phyloP scores from a whole-genome alignment of 2,797 vertebrate genomes.

The Pipistrellus pipistrellus region DNA sequence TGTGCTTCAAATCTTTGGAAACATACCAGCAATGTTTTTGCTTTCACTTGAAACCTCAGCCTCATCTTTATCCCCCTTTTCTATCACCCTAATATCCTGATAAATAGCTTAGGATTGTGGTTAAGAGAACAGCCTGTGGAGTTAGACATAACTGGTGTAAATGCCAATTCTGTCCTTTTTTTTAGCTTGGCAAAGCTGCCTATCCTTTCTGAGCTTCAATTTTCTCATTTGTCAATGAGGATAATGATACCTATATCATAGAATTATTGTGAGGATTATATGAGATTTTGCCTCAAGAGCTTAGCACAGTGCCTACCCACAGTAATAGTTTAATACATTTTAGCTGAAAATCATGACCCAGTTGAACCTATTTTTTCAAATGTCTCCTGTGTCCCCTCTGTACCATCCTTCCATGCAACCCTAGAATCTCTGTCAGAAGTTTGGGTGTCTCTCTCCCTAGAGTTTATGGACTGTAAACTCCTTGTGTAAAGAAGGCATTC shows the following conservation, averaged over 20 bases:
- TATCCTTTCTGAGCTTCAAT: background rate
- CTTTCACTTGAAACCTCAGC: background rate
- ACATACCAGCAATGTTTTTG: background rate
- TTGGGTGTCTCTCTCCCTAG: background rate
- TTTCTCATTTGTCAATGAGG: constrained; percentile 15
- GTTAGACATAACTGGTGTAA: background rate
- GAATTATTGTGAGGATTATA: background rate
- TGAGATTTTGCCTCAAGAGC: background rate
- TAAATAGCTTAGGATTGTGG: background rate
- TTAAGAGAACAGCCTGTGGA: background rate
- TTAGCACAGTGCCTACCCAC: background rate
- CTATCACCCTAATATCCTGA: background rate
- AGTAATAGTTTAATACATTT: background rate
- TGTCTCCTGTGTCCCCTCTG: background rate
- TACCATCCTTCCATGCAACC: background rate
- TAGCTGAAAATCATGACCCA: background rate
- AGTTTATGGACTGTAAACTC: background rate
- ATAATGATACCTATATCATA: background rate
- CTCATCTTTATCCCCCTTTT: background rate
- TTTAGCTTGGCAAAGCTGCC: background rate
- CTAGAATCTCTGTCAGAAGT: background rate
- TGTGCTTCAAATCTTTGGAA: background rate
- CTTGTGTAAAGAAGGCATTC: background rate
- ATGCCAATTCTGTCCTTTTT: background rate
- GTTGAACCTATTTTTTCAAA: background rate